Percentiles rank a stretch among this genome's conserved stretches.
phyloP scores from a whole-genome alignment of 2,113 vertebrate genomes.

The Geococcyx californianus region DNA sequence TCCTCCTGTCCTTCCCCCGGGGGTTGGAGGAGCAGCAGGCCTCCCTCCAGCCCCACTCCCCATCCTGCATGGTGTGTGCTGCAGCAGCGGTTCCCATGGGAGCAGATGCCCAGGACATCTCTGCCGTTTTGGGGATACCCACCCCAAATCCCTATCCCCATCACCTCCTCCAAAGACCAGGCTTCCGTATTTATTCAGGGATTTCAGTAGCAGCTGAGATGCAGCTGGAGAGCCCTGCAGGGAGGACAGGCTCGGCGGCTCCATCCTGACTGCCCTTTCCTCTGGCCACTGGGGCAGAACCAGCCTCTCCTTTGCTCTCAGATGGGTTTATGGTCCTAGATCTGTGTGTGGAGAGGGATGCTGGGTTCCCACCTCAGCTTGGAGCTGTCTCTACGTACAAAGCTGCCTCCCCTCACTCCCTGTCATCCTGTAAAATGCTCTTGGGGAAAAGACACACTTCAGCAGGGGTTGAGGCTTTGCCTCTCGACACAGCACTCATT shows the following conservation, averaged over 20 bases:
- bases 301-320: neutral
- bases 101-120: neutral
- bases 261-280: neutral
- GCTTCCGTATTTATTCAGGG: accelerated
- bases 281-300: neutral
- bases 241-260: accelerated
- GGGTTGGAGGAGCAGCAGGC: neutral
- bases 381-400: accelerated
- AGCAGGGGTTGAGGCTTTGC: neutral
- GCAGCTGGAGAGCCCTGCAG: neutral
- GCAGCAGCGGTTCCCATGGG: accelerated
- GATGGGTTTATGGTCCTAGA: neutral
- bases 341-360: accelerated
- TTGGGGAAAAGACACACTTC: neutral
- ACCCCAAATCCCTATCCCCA: neutral
- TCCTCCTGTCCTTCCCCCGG: accelerated
- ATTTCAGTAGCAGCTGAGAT: neutral
- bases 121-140: accelerated
- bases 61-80: neutral
- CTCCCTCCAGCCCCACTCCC: neutral
- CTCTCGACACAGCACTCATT: neutral
- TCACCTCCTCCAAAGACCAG: neutral
- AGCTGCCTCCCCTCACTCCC: neutral
- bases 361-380: neutral
- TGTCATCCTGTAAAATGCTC: accelerated